A percentile compares a stretch with the other conserved stretches of the same genome.
Evolutionary conservation across 2,797 vertebrate species (phyloP).

Genomic region (Aselliscus stoliczkanus): DNA sequence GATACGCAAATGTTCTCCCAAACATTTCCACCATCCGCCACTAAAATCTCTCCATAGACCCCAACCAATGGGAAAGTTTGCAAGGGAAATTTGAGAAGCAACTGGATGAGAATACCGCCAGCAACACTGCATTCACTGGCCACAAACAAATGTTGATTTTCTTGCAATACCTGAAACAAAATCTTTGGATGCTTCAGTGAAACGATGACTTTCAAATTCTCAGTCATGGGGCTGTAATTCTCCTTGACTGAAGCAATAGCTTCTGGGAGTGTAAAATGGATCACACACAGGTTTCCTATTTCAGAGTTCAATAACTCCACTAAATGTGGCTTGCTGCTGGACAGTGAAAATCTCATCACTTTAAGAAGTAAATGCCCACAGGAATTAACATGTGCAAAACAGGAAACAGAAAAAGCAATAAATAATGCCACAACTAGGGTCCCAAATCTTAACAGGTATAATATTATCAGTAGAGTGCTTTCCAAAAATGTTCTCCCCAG

Average conservation of each 20-base stretch:
- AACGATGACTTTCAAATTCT: slow-evolving; percentile 12
- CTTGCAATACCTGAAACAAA: slow-evolving; percentile 58
- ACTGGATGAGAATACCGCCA: slow-evolving; percentile 31
- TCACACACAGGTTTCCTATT: slow-evolving; percentile 17
- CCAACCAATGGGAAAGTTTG: slow-evolving; percentile 69
- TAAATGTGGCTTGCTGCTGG: slow-evolving; percentile 27
- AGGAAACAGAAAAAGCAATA: neutral
- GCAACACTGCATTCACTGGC: neutral
- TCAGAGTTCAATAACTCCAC: slow-evolving; percentile 48
- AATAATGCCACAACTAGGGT: neutral
- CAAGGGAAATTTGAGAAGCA: slow-evolving; percentile 48
- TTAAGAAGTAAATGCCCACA: neutral
- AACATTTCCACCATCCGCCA: slow-evolving; percentile 59
- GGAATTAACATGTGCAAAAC: slow-evolving; percentile 1
- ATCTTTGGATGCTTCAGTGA: neutral
- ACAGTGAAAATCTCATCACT: slow-evolving; percentile 48
- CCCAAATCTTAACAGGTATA: neutral
- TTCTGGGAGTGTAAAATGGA: neutral
- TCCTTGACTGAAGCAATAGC: neutral
- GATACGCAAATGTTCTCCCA: slow-evolving; percentile 66
- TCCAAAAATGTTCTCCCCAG: neutral
- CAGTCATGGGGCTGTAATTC: neutral
- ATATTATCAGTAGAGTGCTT: neutral
- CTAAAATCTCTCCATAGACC: slow-evolving; percentile 46
- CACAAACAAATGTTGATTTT: slow-evolving; percentile 46